These are phyloP conservation scores for Sparus aurata DNA, from an alignment of 2,797 vertebrate genomes.

Conservation along the genomic window DNA sequence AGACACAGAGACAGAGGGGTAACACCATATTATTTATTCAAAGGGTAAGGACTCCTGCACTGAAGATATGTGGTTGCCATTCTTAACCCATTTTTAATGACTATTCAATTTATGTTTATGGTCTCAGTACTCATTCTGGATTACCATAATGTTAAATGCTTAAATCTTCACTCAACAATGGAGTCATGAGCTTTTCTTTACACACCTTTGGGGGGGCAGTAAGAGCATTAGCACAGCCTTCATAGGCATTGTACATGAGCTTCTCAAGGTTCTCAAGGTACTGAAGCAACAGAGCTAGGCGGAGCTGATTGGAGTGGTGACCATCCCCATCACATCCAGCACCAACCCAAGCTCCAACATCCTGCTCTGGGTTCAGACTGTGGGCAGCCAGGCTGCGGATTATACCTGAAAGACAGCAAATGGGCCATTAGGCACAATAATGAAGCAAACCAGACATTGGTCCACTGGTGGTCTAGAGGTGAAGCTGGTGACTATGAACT, in stretches of 20 bases:
- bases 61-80: background rate
- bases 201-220: slow-evolving; percentile 97
- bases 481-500: background rate
- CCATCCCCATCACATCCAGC: slow-evolving; percentile 92
- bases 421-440: too few relatives aligned
- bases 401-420: slow-evolving; percentile 86
- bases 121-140: background rate
- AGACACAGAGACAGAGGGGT: background rate
- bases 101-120: background rate
- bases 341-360: slow-evolving; percentile 94
- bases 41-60: background rate
- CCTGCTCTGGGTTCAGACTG: slow-evolving; percentile 95
- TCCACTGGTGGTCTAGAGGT: background rate
- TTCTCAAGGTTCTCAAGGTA: slow-evolving; percentile 98
- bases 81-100: background rate
- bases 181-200: background rate
- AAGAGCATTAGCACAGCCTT: slow-evolving; percentile 97
- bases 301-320: slow-evolving; percentile 95
- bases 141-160: background rate
- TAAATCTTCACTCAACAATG: background rate
- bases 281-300: slow-evolving; percentile 95
- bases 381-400: slow-evolving; percentile 97
- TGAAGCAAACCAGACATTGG: too few relatives aligned
- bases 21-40: background rate
- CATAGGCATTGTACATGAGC: slow-evolving; percentile 99